Evolutionary conservation across 2,797 vertebrate genomes (phyloP), one percentile per base, ranked within the genome.

Genomic region (Spatula clypeata): DNA sequence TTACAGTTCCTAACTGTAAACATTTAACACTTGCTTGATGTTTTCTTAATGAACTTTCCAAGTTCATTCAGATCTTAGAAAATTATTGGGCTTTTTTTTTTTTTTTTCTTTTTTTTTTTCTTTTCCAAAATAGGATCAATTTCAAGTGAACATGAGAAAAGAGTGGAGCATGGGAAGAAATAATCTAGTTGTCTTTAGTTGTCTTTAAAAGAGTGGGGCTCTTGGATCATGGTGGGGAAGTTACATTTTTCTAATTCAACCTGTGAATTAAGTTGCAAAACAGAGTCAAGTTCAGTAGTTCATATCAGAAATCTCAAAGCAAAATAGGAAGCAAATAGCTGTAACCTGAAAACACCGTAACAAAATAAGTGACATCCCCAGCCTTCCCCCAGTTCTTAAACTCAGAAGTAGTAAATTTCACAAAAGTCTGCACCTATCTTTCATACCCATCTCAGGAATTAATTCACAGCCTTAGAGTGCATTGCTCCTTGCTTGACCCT

Each of bases 51-150:
- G 47, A 47, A 47, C 23, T 24, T 47, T 49, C 58, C 36, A 71
- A 79, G 36, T 75, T 95, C 80, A 79, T 40, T 15, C 21, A 88
- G 38, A 53, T 34, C 45, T 90, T 60, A 19, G 13, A 34, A 57
- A 86, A 79, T 26, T 62, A n/a, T 73, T 79, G 69, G 66, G 26
- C 6, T 38, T 38, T 38, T 13, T 38, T 38, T 38, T 38, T 36
- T 38, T 36, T 26, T 10, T 32, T 44, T 55, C 20, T 57, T 36
- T 66, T 20, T 9, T 24, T 36, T 20, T 13, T 18, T 27, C 19
- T 55, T 17, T 40, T 12, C 38, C 19, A 85, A 82, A 42, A 9
- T 65, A 61, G 31, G 42, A 36, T 62, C 27, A 31, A 5, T 76
- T 92, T 85, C 29, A 75, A 55, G 12, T 23, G 32, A 89, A 45